Conservation (phyloP, 2,797 vertebrate genomes). For the Myoxocephalus aenaeus region DNA sequence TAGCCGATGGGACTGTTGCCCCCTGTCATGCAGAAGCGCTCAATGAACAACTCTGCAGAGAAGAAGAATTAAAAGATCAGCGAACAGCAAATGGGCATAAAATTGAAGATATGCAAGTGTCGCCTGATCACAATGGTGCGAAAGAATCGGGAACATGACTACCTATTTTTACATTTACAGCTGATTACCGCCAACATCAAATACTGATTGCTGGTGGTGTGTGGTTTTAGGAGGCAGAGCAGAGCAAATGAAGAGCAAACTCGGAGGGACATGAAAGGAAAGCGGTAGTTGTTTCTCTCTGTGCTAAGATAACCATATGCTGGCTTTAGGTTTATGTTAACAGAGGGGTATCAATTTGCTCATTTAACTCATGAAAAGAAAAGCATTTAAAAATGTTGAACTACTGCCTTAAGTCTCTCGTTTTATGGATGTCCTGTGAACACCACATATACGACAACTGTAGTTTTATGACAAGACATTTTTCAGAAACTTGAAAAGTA, state of each 20-base stretch:
- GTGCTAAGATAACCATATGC: too few relatives aligned
- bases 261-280: background rate
- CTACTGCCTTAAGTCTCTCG: too few relatives aligned
- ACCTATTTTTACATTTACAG: background rate
- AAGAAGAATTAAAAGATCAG: conserved; percentile 15
- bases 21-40: conserved; percentile 97
- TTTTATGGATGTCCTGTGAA: too few relatives aligned
- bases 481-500: too few relatives aligned
- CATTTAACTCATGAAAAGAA: too few relatives aligned
- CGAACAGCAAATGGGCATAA: background rate
- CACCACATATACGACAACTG: too few relatives aligned
- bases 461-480: too few relatives aligned
- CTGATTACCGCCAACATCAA: background rate
- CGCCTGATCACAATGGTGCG: background rate
- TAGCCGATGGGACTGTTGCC: conserved; percentile 96
- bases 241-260: background rate
- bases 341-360: too few relatives aligned
- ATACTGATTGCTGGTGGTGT: background rate
- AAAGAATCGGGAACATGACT: background rate
- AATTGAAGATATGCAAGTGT: background rate
- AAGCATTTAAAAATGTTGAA: too few relatives aligned
- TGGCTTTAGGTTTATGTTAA: too few relatives aligned
- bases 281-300: too few relatives aligned
- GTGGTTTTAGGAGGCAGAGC: background rate
- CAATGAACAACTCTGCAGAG: conserved; percentile 89